Evolutionary conservation across 2,888 invertebrate genomes (phyloP), one percentile per base, ranked within the genome.

Genomic region (Willowsia nigromaculata): DNA sequence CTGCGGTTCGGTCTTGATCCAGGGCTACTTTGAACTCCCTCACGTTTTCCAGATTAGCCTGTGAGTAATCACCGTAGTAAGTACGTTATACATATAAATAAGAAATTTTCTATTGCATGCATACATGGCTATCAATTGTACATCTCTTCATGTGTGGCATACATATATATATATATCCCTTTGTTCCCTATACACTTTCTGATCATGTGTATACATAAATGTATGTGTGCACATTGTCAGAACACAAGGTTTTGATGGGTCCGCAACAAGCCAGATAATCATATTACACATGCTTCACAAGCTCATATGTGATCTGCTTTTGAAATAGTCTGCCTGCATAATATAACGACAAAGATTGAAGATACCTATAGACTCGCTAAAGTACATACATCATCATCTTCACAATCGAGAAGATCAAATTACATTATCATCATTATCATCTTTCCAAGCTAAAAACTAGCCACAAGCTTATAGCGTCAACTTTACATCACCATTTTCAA

Each of bases 21-120:
- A 98, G 95, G 3, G 95, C 95, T 62, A 96, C 95, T 93, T 96
- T 96, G 93, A 98, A 97, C 43, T 96, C 96, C 83, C 98, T 94
- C 11, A 97, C 94, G 94, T 98, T 98, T 94, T 98, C 98, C 30
- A 96, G 96, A 6, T 98, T 98, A 0, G 98, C 98, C 94, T 98
- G 96, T 89, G 95, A 91, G 91, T 80, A 37, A 37, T 37, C 68
- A 37, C 37, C 25, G 27, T 27, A 15, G 11, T 68, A 68, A 37
- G 2, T 68, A 37, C 18, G 40, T 68, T 65, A 65, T n/a, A 37
- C 9, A 18, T 30, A 37, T 37, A 40, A 9, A 37, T 68, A 18
- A 68, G 37, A 68, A 53, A 53, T 18, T 53, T 53, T 18, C 50
- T 18, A 3, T 53, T 47, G 13, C 47, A 13, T 53, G 15, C n/a